Evolutionary conservation across 2,113 vertebrate species (phyloP).

Genomic region (Zeus faber): DNA sequence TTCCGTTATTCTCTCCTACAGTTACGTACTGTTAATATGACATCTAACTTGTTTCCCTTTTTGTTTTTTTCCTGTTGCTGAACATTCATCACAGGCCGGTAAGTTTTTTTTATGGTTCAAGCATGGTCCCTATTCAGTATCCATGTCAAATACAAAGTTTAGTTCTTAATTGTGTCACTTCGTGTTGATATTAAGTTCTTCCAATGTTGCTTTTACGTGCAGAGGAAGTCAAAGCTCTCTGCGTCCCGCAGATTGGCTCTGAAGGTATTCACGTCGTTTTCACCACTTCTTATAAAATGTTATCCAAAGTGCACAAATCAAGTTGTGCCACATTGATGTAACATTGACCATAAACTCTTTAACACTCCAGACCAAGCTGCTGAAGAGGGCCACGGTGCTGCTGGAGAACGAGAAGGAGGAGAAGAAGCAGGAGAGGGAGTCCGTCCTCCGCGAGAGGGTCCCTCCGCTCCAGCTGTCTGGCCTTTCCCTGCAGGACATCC

Average conservation of each 20-base stretch:
- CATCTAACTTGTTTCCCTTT: neutral
- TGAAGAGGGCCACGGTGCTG: slow-evolving; percentile 57
- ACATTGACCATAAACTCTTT: too few species aligned
- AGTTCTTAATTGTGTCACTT: neutral
- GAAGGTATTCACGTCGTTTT: slow-evolving; percentile 58
- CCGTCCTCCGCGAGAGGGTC: slow-evolving; percentile 49
- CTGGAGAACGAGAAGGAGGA: slow-evolving; percentile 57
- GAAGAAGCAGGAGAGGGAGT: slow-evolving; percentile 54
- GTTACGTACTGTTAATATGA: neutral
- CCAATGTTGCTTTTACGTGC: neutral
- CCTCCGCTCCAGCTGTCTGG: slow-evolving; percentile 59
- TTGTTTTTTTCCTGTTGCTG: slow-evolving; percentile 3
- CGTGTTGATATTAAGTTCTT: slow-evolving; percentile 4
- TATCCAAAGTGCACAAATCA: neutral
- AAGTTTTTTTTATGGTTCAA: slow-evolving; percentile 16
- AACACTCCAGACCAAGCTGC: slow-evolving; percentile 60
- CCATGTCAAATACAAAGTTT: neutral
- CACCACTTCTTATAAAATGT: neutral
- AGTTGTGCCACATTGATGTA: neutral
- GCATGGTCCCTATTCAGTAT: neutral
- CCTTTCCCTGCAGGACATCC: slow-evolving; percentile 66
- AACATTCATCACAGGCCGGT: slow-evolving; percentile 44
- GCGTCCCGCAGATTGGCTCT: slow-evolving; percentile 65
- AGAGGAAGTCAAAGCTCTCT: slow-evolving; percentile 64
- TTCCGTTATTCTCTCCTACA: neutral